phyloP scores from a whole-genome alignment of 1,140 invertebrate genomes.

The Diorhabda carinulata region DNA sequence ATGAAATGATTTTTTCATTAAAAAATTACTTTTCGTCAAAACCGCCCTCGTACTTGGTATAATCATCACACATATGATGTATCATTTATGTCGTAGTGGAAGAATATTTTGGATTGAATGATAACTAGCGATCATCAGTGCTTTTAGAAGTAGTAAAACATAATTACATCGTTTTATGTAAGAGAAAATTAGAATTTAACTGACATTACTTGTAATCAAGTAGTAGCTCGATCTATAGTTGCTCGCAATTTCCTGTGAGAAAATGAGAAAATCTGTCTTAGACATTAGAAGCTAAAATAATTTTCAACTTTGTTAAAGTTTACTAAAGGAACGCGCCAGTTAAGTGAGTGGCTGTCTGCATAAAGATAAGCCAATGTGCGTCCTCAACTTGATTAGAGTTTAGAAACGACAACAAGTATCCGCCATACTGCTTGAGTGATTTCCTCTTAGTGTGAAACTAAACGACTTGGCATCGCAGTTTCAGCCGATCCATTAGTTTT shows the following conservation, averaged over 20 bases:
- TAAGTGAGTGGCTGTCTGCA: background rate
- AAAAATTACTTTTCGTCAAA: too few relatives aligned
- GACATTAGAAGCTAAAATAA: constrained; percentile 3
- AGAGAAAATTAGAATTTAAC: constrained; percentile 1
- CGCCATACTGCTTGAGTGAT: constrained; percentile 1
- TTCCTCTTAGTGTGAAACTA: background rate
- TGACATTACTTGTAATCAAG: background rate
- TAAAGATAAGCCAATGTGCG: constrained; percentile 2
- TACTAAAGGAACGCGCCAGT: background rate
- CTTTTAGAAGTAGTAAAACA: background rate
- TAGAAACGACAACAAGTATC: constrained; percentile 1
- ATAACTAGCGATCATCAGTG: too few relatives aligned
- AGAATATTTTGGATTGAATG: too few relatives aligned
- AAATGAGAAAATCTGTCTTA: constrained; percentile 1
- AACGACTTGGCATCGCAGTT: background rate
- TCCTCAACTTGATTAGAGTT: background rate
- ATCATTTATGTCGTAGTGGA: too few relatives aligned
- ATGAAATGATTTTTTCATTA: too few relatives aligned
- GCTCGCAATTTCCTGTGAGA: constrained; percentile 1
- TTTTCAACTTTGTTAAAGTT: background rate
- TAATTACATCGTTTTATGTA: background rate
- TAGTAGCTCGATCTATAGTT: background rate
- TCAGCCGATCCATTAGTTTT: background rate
- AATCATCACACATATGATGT: too few relatives aligned
- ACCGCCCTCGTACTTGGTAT: too few relatives aligned